A percentile compares a stretch with the other conserved stretches of the same genome.
These are phyloP conservation scores for Melanostigma gelatinosum DNA, from an alignment of 2,113 vertebrate genomes.

Conservation along the genomic window DNA sequence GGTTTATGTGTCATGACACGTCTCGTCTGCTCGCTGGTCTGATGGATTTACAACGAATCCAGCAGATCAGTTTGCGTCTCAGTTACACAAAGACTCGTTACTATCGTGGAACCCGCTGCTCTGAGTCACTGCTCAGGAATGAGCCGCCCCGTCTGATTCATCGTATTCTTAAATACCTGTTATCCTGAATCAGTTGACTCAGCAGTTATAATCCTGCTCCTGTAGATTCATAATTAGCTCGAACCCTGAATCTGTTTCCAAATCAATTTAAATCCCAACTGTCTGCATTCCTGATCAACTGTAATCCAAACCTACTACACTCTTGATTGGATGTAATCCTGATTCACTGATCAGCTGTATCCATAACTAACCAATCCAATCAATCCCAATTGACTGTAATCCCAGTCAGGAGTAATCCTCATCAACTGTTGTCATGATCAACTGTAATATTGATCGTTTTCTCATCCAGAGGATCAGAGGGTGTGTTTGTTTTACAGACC, in stretches of 20 bases:
- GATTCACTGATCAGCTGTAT: too few species aligned
- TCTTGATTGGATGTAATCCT: too few species aligned
- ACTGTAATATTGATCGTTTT: neutral
- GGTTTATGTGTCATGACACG: neutral
- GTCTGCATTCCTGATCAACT: too few species aligned
- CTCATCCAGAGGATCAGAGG: neutral
- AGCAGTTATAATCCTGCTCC: too few species aligned
- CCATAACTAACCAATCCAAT: too few species aligned
- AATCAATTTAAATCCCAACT: too few species aligned
- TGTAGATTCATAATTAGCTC: too few species aligned
- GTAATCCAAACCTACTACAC: too few species aligned
- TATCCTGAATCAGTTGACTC: too few species aligned
- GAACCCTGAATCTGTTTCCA: too few species aligned
- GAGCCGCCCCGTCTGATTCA: neutral
- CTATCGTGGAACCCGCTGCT: neutral
- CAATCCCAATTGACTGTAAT: too few species aligned
- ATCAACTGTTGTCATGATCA: neutral
- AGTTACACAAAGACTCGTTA: neutral
- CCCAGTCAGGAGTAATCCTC: neutral
- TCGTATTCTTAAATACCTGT: too few species aligned
- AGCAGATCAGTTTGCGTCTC: neutral
- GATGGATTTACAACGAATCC: neutral
- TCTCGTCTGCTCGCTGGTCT: neutral
- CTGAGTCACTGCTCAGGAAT: constrained; percentile 41
- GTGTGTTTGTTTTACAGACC: neutral